These are phyloP conservation scores for Ceraclea dissimilis DNA, from an alignment of 2,888 invertebrate species.

Conservation along the genomic window DNA sequence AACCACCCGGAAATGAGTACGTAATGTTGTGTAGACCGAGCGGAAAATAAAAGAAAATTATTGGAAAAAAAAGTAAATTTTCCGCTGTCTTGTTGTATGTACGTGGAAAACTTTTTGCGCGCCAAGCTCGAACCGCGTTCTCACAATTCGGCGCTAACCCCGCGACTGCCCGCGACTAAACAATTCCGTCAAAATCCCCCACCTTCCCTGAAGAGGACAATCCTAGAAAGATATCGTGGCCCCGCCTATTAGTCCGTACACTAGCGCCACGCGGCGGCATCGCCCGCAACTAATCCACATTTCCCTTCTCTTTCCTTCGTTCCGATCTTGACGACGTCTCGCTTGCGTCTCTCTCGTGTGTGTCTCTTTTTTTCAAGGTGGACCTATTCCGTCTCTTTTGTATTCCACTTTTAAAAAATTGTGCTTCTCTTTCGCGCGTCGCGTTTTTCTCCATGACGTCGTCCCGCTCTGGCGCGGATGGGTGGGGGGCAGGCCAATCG, in stretches of 20 bases:
- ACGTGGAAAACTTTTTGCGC: background rate
- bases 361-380: constrained; percentile 25
- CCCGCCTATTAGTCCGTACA: constrained; percentile 20
- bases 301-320: constrained; percentile 8
- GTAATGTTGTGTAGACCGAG: background rate
- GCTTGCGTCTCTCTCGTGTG: constrained; percentile 11
- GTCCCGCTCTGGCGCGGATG: constrained; percentile 16
- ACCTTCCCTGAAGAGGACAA: constrained; percentile 11
- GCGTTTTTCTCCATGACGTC: constrained; percentile 3
- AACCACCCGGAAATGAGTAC: background rate
- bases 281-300: constrained; percentile 15
- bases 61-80: background rate
- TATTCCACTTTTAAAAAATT: constrained; percentile 19
- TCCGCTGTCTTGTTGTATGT: background rate
- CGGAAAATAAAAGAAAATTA: background rate
- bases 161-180: constrained; percentile 22
- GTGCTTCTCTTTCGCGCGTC: constrained; percentile 9
- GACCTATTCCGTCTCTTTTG: constrained; percentile 23
- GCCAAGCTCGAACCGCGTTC: background rate
- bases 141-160: constrained; percentile 17
- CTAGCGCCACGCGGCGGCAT: constrained; percentile 18
- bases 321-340: background rate
- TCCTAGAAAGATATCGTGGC: constrained; percentile 16
- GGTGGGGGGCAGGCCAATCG: constrained; percentile 23
- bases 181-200: constrained; percentile 11